Evolutionary conservation across 2,888 invertebrate genomes (phyloP).

Genomic region (Neoitamus cyanurus): DNA sequence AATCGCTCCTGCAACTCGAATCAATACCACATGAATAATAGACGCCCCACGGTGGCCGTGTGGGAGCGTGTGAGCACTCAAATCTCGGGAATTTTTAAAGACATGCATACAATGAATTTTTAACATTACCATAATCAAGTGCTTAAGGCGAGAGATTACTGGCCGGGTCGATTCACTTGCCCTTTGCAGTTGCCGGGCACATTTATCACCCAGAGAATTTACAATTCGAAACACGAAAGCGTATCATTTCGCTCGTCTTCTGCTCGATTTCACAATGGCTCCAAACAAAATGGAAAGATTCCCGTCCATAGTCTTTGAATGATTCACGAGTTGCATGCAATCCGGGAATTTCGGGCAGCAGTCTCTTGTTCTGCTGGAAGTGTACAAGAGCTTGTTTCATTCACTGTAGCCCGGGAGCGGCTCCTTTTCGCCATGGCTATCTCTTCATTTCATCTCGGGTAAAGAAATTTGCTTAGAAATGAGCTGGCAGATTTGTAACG

Average conservation of each 20-base stretch:
- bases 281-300: conserved; percentile 35
- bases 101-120: conserved; percentile 40
- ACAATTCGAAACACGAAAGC: conserved; percentile 56
- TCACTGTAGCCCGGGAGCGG: neutral
- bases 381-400: conserved; percentile 27
- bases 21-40: neutral
- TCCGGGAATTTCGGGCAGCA: conserved; percentile 29
- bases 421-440: conserved; percentile 6
- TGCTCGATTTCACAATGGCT: conserved; percentile 46
- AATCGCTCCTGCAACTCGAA: neutral
- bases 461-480: conserved; percentile 22
- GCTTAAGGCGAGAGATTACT: conserved; percentile 29
- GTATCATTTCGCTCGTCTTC: conserved; percentile 51
- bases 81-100: conserved; percentile 11
- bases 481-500: conserved; percentile 15
- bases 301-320: conserved; percentile 42
- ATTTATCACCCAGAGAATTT: conserved; percentile 56
- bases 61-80: neutral
- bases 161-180: conserved; percentile 18
- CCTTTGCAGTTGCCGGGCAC: conserved; percentile 50
- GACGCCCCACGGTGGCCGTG: neutral
- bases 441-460: conserved; percentile 21
- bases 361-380: conserved; percentile 5
- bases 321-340: conserved; percentile 51
- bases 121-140: conserved; percentile 43